Conservation (phyloP, 2,797 vertebrate species). For the Pipistrellus pygmaeus region DNA sequence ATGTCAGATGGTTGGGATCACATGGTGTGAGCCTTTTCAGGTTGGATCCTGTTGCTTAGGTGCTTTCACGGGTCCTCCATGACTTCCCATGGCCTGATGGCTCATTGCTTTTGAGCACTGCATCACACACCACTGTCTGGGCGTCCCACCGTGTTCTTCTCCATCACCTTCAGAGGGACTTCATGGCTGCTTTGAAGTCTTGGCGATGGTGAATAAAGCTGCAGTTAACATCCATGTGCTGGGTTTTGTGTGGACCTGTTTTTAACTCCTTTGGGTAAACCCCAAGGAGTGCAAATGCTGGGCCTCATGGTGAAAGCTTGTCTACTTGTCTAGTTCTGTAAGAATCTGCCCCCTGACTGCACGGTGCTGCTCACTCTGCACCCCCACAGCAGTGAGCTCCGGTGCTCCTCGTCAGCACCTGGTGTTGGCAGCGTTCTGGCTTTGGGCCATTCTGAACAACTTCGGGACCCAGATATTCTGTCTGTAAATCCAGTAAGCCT, state of each 20-base stretch:
- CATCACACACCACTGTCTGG: not conserved
- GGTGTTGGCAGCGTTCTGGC: not conserved
- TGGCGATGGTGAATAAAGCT: not conserved
- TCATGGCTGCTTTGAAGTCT: not conserved
- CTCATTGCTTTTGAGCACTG: not conserved
- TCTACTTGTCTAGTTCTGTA: not conserved
- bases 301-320: not conserved
- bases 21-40: not conserved
- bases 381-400: not conserved
- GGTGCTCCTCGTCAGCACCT: fast-evolving
- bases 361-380: not conserved
- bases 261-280: not conserved
- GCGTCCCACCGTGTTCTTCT: not conserved
- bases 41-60: not conserved
- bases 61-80: not conserved
- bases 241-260: not conserved
- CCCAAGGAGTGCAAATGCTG: not conserved
- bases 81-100: not conserved
- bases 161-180: not conserved
- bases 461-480: not conserved
- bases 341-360: not conserved
- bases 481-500: not conserved
- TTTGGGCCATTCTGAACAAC: not conserved
- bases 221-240: not conserved
- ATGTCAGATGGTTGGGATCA: not conserved